Conservation (phyloP, 1,140 invertebrate genomes). For the Rhopalosiphum padi region DNA sequence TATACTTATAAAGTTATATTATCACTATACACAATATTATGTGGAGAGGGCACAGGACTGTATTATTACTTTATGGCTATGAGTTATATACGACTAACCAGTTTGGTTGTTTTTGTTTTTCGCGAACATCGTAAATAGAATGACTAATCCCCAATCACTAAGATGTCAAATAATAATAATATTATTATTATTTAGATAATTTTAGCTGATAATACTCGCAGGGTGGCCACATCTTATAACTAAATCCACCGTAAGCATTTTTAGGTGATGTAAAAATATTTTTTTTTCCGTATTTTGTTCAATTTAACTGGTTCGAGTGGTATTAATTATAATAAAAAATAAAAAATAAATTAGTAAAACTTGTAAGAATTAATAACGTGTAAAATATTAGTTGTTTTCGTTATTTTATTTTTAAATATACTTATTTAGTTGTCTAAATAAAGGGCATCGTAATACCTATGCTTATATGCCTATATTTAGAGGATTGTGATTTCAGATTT, state of each 20-base stretch:
- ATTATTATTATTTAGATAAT: not conserved
- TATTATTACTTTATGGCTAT: not conserved
- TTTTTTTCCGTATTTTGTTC: too few relatives aligned
- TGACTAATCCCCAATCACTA: not conserved
- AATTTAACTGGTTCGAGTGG: too few relatives aligned
- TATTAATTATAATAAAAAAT: too few relatives aligned
- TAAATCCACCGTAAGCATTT: not conserved
- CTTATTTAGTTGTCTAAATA: too few relatives aligned
- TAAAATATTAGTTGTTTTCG: too few relatives aligned
- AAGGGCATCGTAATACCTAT: too few relatives aligned
- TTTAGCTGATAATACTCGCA: not conserved
- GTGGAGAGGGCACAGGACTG: not conserved
- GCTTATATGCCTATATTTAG: too few relatives aligned
- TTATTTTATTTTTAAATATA: too few relatives aligned
- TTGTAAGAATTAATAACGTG: too few relatives aligned
- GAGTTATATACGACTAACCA: not conserved
- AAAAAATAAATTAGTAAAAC: too few relatives aligned
- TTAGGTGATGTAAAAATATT: not conserved
- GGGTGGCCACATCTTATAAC: not conserved
- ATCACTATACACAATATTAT: not conserved
- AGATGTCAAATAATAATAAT: not conserved
- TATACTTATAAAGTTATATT: not conserved
- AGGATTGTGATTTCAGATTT: too few relatives aligned
- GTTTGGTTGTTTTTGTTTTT: not conserved
- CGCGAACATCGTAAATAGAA: not conserved